Base-by-base conservation (phyloP, 2,888 invertebrate genomes). In the Ctenicera cuprea region DNA sequence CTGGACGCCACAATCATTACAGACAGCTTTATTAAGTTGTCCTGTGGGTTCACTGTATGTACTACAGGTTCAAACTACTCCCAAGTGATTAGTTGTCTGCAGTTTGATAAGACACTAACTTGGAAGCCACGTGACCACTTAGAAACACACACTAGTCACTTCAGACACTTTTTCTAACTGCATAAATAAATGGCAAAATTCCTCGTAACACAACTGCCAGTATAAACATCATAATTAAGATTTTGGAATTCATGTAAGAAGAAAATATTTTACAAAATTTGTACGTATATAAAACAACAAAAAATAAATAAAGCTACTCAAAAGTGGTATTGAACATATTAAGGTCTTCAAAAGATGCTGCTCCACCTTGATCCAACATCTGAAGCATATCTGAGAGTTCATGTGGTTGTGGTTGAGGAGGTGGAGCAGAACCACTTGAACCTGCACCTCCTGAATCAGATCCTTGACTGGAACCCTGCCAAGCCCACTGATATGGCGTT, bases 341-440 rank as follows among this genome's bases (percentile, higher is more conserved):
- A 82, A 97, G 90, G 87, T 97, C 97, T 86, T 96, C 96, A 86
- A 97, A 97, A 30, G 95, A 93, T 71, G 94, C 90, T 43, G 94
- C 91, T 63, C 93, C 94, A 82, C 93, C 92, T 86, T 95, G 95
- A 87, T 96, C 95, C 70, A 97, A 88, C 92, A 97, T 96, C 88
- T 97, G 96, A 82, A 97, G 89, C 96, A 97, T 96, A 83, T 97
- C 97, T 14, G 95, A 94, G 70, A 97, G 90, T 88, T 96, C 96
- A 82, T 93, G 94, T 7, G 92, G 92, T 81, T 92, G 92, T 45
- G 93, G 91, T 70, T 92, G 92, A 38, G 93, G 91, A 48, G 91
- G 91, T 70, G 91, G 90, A 8, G 85, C 86, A 38, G 88, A 90
- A 63, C 88, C 89, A 80, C 90, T 89, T 18, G 88, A 83, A 73